Percentiles rank a stretch among this genome's conserved stretches.
Conservation (phyloP, 2,888 invertebrate genomes). For the Morpho helenor region DNA sequence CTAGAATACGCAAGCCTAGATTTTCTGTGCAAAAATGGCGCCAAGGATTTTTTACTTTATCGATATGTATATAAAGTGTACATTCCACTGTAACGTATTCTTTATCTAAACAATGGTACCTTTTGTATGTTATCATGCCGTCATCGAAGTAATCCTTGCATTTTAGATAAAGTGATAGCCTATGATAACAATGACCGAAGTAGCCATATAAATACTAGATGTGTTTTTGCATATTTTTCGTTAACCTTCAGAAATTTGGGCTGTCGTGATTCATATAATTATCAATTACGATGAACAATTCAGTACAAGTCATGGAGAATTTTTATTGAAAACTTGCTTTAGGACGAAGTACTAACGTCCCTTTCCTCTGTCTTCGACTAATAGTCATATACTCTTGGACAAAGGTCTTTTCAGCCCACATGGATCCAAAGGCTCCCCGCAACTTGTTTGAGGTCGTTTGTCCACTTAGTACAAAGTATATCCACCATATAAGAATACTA, state of each 20-base stretch:
- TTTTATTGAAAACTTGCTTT: no score
- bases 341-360: no score
- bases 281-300: no score
- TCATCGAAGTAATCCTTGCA: conserved; percentile 20
- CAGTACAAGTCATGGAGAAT: no score
- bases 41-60: conserved; percentile 3
- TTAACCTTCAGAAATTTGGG: conserved; percentile 7
- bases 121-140: conserved; percentile 18
- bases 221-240: conserved; percentile 15
- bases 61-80: background rate
- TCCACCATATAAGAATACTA: no score
- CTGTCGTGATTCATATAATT: no score
- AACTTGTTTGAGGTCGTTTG: no score
- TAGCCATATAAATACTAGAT: conserved; percentile 13
- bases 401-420: no score
- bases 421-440: no score
- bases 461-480: no score
- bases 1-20: conserved; percentile 7
- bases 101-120: conserved; percentile 12
- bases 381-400: no score
- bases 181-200: conserved; percentile 24
- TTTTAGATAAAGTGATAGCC: conserved; percentile 25
- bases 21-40: background rate
- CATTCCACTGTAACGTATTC: background rate
- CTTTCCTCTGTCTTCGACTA: no score